Evolutionary conservation across 2,888 invertebrate species (phyloP), one percentile per base, ranked within the genome.

Genomic region (Mythimna lalbum): DNA sequence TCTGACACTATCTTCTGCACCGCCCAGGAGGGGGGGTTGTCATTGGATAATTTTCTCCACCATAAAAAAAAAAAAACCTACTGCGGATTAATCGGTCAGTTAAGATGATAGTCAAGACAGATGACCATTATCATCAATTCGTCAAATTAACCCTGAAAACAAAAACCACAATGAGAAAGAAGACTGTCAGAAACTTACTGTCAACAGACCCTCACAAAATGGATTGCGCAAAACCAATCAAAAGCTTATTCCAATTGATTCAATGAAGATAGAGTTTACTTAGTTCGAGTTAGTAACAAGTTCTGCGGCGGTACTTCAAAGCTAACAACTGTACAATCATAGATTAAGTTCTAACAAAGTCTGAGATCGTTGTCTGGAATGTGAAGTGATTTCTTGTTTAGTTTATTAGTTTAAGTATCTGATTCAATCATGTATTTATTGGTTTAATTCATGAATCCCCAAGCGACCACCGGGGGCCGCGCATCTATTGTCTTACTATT

Each of bases 291-390:
- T 71, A 52, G 62, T 63, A 23, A 75, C 27, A 63, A 63, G 63
- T 75, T 77, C 4, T 19, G 59, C 50, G 31, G 76, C n/a, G 19
- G 43, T 57, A 52, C 57, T 33, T 19, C 19, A 14, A 39, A 62
- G 47, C 76, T 76, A 76, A 76, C 62, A 76, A 76, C 47, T 74
- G 62, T 57, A 63, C 61, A 69, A 57, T 76, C 23, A 52, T 31
- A 69, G 52, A 62, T 69, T 52, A 63, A 69, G 60, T 60, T 63
- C 43, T 47, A 67, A 74, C 52, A n/a, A 67, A 56, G 27, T 31
- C 27, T 39, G 47, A 12, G 47, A 39, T 55, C 47, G 12, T 56
- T 17, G 33, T 31, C n/a, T 31, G 14, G 50, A 4, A 47, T 50
- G 43, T 57, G 36, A 55, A 71, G 21, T 36, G 50, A 63, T 73